A percentile compares a stretch with the other conserved stretches of the same genome.
phyloP scores from a whole-genome alignment of 2,113 vertebrate species.

The Callocephalon fimbriatum region DNA sequence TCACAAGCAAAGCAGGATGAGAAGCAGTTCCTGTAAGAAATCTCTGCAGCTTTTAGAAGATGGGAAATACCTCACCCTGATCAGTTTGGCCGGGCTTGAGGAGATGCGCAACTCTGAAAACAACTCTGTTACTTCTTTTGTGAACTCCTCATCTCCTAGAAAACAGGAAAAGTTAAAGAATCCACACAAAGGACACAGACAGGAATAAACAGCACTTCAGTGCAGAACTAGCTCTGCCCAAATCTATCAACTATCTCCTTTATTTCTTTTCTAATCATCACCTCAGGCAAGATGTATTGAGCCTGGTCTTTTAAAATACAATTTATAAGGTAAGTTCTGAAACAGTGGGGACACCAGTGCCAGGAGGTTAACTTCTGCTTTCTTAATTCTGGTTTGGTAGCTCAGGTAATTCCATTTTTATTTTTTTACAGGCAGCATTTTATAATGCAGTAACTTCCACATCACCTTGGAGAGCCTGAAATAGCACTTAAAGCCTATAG shows the following conservation, averaged over 20 bases:
- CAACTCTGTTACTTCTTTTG: constrained; percentile 82
- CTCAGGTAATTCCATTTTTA: neutral
- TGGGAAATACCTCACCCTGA: constrained; percentile 77
- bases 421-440: neutral
- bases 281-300: neutral
- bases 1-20: neutral
- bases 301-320: neutral
- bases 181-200: neutral
- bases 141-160: constrained; percentile 87
- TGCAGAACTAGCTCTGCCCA: neutral
- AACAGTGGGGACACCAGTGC: neutral
- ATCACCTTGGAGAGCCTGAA: constrained; percentile 45
- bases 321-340: neutral
- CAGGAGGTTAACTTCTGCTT: neutral
- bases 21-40: neutral
- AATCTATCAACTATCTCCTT: neutral
- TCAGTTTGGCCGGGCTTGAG: constrained; percentile 83
- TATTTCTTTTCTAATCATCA: neutral
- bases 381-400: neutral
- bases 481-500: constrained; percentile 20
- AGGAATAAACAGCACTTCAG: neutral
- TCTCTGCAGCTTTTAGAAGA: neutral
- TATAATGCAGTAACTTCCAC: constrained; percentile 14
- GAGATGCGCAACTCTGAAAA: constrained; percentile 83
- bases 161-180: constrained; percentile 31